phyloP scores from a whole-genome alignment of 1,140 invertebrate genomes.

The Eubasilissa regina region DNA sequence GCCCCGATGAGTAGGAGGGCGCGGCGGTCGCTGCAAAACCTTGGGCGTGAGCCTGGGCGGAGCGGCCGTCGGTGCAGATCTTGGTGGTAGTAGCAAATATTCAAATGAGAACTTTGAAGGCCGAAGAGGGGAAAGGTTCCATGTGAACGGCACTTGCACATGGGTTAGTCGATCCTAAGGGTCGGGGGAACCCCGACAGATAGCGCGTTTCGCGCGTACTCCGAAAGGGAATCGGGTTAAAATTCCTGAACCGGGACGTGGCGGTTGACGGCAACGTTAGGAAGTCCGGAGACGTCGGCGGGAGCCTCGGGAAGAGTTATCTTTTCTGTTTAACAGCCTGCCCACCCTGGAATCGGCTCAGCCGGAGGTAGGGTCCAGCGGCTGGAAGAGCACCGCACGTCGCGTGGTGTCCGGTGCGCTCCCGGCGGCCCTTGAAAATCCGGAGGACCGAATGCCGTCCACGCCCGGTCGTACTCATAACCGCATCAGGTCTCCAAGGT shows the following conservation, averaged over 20 bases:
- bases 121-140: constrained; percentile 93
- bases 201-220: constrained; percentile 69
- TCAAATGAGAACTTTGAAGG: constrained; percentile 88
- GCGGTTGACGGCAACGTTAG: constrained; percentile 71
- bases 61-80: constrained; percentile 88
- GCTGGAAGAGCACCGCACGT: constrained; percentile 81
- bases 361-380: constrained; percentile 80
- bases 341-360: constrained; percentile 81
- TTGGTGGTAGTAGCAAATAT: constrained; percentile 92
- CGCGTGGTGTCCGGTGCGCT: constrained; percentile 80
- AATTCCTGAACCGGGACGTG: constrained; percentile 83
- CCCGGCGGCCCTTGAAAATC: constrained; percentile 85
- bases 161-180: constrained; percentile 91
- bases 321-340: constrained; percentile 84
- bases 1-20: constrained; percentile 76
- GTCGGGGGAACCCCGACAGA: constrained; percentile 77
- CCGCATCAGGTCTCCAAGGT: constrained; percentile 92
- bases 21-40: constrained; percentile 83
- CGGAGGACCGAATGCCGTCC: constrained; percentile 79
- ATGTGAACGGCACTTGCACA: constrained; percentile 92
- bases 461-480: constrained; percentile 83
- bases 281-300: constrained; percentile 79
- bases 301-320: constrained; percentile 85
- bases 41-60: constrained; percentile 79
- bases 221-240: constrained; percentile 82